Conservation (phyloP, 2,888 invertebrate genomes). For the Lasioglossum figueresi region DNA sequence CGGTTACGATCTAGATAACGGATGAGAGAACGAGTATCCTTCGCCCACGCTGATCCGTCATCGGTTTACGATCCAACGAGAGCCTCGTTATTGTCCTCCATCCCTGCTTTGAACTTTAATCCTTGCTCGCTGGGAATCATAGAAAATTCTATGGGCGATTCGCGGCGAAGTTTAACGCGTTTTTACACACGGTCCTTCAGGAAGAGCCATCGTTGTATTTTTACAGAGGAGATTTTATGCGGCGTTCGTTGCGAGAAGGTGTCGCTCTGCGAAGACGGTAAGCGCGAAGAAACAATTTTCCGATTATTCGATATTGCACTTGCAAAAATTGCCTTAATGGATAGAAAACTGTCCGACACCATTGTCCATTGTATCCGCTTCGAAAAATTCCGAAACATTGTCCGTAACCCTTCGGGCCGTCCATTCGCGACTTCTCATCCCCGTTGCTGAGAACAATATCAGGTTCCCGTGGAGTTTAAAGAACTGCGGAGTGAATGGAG, state of each 20-base stretch:
- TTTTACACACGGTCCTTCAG: no score
- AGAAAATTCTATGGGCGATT: no score
- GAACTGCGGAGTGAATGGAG: slow-evolving; percentile 25
- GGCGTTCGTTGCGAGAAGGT: background rate
- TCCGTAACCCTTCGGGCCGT: background rate
- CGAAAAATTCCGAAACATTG: background rate
- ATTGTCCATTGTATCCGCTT: background rate
- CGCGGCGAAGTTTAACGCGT: no score
- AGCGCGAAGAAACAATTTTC: no score
- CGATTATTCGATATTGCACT: no score
- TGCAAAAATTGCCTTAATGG: background rate
- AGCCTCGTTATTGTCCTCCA: background rate
- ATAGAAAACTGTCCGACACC: background rate
- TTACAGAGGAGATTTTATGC: background rate
- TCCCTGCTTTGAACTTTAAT: background rate
- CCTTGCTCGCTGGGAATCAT: no score
- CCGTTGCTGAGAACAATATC: background rate
- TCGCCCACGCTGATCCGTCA: slow-evolving; percentile 34
- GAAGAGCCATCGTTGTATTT: background rate
- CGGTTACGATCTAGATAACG: slow-evolving; percentile 61
- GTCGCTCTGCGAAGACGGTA: background rate
- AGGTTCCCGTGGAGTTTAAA: slow-evolving; percentile 22
- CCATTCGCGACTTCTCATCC: background rate
- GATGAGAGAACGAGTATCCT: slow-evolving; percentile 9
- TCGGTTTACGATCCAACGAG: slow-evolving; percentile 22